Evolutionary conservation across 2,797 vertebrate genomes (phyloP), one percentile per base, ranked within the genome.

Genomic region (Siniperca obscura): DNA sequence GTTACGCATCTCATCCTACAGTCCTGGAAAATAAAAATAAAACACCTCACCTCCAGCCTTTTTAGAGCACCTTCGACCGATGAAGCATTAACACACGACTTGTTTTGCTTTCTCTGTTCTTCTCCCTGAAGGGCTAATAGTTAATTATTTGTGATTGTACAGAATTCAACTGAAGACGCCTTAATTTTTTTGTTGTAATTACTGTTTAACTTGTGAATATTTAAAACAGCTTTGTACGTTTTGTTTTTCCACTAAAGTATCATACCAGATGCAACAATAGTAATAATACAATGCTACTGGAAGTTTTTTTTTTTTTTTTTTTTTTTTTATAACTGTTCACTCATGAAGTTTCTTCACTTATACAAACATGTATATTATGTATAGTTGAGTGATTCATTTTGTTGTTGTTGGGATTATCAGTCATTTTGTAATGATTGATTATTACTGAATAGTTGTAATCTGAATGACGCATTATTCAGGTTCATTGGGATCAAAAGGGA

Each of bases 101-200:
- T 48, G 90, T 90, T 92, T 92, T 94, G 94, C 92, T 95, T 94
- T 91, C 90, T 94, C 85, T 89, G 75, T 93, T 95, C 94, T 96
- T 94, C 95, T 96, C 95, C 96, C 95, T 94, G 87, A 96, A 96
- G 96, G 96, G 96, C 96, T 94, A 89, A 91, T 68, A 59, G 25
- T 42, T 85, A 84, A 93, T 93, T 90, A 61, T 87, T 76, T 93
- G 83, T 94, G 93, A 96, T 95, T 96, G 94, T 95, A 95, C 93
- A 95, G 86, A 93, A 82, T 84, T 89, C 73, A 90, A 91, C 65
- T 74, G 78, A 93, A 89, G 80, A 89, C 83, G 92, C 94, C 92
- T 93, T 95, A 92, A 91, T 91, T 81, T 90, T 88, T 88, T 87
- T 91, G 86, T 90, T 94, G 88, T 94, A 83, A 90, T 94, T 92